A percentile compares a stretch with the other conserved stretches of the same genome.
Conservation (phyloP, 2,888 invertebrate species). For the Rhorus exstirpatorius region DNA sequence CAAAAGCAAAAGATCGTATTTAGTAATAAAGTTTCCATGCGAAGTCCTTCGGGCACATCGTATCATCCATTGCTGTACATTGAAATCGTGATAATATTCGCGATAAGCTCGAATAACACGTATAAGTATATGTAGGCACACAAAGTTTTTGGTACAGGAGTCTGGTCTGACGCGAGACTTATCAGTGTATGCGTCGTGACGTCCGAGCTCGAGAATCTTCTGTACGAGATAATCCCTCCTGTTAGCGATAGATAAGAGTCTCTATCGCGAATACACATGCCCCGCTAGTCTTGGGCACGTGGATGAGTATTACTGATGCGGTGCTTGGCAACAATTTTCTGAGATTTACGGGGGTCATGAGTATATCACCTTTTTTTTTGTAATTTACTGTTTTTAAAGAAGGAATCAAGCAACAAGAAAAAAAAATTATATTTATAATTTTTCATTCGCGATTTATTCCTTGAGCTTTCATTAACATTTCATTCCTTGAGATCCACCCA, state of each 20-base stretch:
- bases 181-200: constrained; percentile 23
- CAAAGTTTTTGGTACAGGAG: constrained; percentile 10
- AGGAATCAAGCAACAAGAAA: no score
- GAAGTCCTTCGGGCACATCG: constrained; percentile 4
- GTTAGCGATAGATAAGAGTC: constrained; percentile 55
- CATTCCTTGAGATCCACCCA: no score
- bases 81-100: constrained; percentile 29
- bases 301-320: not conserved
- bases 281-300: not conserved
- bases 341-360: no score
- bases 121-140: not conserved
- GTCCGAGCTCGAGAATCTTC: constrained; percentile 46
- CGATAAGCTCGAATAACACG: constrained; percentile 14
- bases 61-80: constrained; percentile 6
- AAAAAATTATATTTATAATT: no score
- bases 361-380: no score
- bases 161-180: constrained; percentile 5
- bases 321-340: constrained; percentile 1
- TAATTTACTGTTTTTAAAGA: no score
- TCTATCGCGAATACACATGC: constrained; percentile 29
- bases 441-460: no score
- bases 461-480: no score
- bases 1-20: no score
- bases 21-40: no score
- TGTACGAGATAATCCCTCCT: constrained; percentile 47